Evolutionary conservation across 64 coral and sea anemone genomes (phyloP).

Genomic region (Montipora efflorescens): DNA sequence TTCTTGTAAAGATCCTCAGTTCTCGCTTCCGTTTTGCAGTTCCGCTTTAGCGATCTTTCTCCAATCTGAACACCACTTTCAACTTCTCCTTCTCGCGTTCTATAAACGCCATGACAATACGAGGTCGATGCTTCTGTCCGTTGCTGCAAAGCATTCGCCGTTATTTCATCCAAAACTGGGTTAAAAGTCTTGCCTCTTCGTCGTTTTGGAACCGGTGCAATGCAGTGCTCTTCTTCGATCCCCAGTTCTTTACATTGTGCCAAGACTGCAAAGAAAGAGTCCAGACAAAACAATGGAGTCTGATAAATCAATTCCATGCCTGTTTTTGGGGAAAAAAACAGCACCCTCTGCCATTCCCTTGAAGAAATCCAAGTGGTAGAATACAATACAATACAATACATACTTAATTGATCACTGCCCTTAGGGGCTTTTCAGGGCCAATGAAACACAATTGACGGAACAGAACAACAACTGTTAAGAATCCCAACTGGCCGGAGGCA

Average conservation of each 20-base stretch:
- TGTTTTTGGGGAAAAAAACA: too few species aligned
- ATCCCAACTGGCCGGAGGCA: too few species aligned
- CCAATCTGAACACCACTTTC: background rate
- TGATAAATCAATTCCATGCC: background rate
- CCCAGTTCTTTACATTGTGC: conserved; percentile 65
- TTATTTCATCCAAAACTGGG: background rate
- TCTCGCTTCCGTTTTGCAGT: background rate
- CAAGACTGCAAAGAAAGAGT: conserved; percentile 9
- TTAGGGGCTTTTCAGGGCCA: too few species aligned
- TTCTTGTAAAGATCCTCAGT: background rate
- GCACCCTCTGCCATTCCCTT: too few species aligned
- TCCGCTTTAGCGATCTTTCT: background rate
- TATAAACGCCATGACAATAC: background rate
- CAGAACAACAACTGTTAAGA: too few species aligned
- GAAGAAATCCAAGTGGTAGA: too few species aligned
- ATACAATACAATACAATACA: too few species aligned
- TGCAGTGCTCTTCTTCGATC: conserved; percentile 41
- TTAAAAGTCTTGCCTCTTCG: background rate
- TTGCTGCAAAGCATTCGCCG: background rate
- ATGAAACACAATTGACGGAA: too few species aligned
- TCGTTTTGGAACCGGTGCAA: conserved; percentile 44
- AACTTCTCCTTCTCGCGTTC: background rate
- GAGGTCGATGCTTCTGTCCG: background rate
- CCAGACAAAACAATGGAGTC: background rate
- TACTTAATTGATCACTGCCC: too few species aligned